phyloP scores from a whole-genome alignment of 2,113 vertebrate species.

The Capreolus pygargus region DNA sequence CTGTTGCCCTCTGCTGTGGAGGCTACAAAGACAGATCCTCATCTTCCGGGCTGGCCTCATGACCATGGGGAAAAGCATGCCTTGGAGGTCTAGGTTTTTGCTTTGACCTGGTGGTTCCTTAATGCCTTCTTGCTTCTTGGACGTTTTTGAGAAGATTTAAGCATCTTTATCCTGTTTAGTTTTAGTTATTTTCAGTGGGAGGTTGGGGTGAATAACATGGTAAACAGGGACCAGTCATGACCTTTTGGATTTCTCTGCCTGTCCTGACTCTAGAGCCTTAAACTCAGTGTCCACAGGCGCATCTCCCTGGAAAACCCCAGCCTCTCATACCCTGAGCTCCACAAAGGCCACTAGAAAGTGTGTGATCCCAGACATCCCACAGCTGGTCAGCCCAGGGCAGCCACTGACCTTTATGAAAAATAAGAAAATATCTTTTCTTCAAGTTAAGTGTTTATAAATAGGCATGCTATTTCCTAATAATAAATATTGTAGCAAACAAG shows the following conservation, averaged over 20 bases:
- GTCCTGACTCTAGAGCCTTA: background rate
- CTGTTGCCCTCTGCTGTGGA: background rate
- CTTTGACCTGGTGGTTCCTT: background rate
- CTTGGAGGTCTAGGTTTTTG: accelerated
- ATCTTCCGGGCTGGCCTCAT: background rate
- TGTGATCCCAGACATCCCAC: background rate
- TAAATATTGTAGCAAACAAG: background rate
- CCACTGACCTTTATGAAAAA: background rate
- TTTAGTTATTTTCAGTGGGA: background rate
- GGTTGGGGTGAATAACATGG: background rate
- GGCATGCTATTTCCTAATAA: background rate
- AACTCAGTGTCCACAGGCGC: background rate
- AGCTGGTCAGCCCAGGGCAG: background rate
- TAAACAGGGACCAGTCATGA: background rate
- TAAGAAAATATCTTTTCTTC: background rate
- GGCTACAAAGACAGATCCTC: background rate
- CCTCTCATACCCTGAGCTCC: no score
- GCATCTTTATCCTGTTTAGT: background rate
- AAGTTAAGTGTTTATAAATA: background rate
- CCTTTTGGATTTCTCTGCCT: background rate
- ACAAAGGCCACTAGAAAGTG: background rate
- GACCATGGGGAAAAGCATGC: background rate
- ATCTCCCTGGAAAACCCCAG: accelerated
- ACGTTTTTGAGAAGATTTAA: background rate
- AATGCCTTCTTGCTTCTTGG: background rate